phyloP scores from a whole-genome alignment of 2,113 vertebrate species.

The Phalacrocorax pelagicus region DNA sequence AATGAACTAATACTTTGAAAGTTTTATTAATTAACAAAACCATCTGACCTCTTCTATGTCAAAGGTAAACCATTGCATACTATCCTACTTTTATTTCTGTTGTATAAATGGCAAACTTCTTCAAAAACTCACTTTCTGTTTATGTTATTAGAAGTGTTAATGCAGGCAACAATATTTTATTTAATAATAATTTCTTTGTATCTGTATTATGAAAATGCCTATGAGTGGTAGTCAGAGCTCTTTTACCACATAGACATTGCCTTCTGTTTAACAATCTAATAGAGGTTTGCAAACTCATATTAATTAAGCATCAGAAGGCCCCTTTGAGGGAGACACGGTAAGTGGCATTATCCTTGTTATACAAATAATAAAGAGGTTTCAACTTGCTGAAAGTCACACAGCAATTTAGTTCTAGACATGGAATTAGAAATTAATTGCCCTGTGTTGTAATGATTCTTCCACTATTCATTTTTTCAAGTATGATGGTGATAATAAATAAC shows the following conservation, averaged over 20 bases:
- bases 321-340: not conserved
- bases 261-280: not conserved
- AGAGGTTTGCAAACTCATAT: not conserved
- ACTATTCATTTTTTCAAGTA: not conserved
- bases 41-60: not conserved
- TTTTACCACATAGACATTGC: not conserved
- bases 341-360: not conserved
- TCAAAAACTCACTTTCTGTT: not conserved
- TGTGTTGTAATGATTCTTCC: not conserved
- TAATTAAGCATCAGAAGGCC: constrained; percentile 7
- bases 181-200: not conserved
- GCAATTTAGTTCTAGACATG: not conserved
- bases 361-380: not conserved
- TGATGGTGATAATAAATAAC: constrained; percentile 27
- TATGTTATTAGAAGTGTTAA: not conserved
- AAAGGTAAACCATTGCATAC: not conserved
- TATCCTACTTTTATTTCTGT: not conserved
- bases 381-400: not conserved
- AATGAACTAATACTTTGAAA: not conserved
- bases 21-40: not conserved
- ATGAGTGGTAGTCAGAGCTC: not conserved
- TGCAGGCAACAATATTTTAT: not conserved
- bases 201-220: not conserved
- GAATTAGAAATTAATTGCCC: constrained; percentile 23
- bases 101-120: not conserved